Evolutionary conservation across 2,113 vertebrate species (phyloP), one percentile per base, ranked within the genome.

Genomic region (Cygnus buccinator): DNA sequence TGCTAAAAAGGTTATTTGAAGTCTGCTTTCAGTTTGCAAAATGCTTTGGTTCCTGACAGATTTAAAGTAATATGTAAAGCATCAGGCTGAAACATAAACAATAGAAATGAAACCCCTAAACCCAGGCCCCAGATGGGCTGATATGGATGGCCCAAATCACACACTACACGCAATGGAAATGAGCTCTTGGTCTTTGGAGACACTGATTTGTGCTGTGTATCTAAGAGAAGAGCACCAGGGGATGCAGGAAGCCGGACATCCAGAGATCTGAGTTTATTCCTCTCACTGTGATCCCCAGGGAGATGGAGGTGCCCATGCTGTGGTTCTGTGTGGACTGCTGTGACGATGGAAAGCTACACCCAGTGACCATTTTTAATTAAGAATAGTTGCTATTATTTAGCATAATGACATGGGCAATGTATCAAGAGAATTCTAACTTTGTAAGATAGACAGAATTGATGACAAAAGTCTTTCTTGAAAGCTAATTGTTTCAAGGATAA

Each of bases 361-460:
- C 76, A 75, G 61, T 43, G 72, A 90, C 92, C 57, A 75, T 94
- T 96, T 95, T 94, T 92, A 96, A 94, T 95, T 89, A 96, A 95
- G 83, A 96, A 46, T 80, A 80, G 72, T 94, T 86, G 87, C 83
- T 90, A 35, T 88, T 96, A 65, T 77, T 95, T 93, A 96, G 68
- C 82, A 75, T 48, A 90, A 76, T 77, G 93, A 74, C 90, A 86
- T 7, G 50, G 87, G 68, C 72, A 92, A 57, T 1, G 0, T 65
- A 84, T 74, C 90, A 89, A 77, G 88, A 83, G 95, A 84, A 65
- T 92, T 90, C 66, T 90, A 63, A 83, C 68, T 93, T 95, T 44
- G 80, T 65, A n/a, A 89, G 88, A 83, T 52, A 79, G 84, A 93
- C 90, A 84, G 79, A 93, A 92, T 61, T 92, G 92, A 95, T 86